Percentiles rank a stretch among this genome's conserved stretches.
These are phyloP conservation scores for Lasioglossum marginatum DNA, from an alignment of 2,888 invertebrate species.

Conservation along the genomic window DNA sequence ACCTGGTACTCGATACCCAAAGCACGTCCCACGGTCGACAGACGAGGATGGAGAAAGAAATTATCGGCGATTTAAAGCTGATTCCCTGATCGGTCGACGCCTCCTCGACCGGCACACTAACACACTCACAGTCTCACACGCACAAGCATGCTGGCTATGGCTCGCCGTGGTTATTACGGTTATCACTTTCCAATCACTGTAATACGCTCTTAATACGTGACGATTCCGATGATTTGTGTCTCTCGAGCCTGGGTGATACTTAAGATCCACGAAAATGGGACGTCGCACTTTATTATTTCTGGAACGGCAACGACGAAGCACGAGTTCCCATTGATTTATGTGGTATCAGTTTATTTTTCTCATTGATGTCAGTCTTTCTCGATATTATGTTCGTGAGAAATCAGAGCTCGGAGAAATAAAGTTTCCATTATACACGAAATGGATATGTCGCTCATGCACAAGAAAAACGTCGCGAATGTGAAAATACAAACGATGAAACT, in stretches of 20 bases:
- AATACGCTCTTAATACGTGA: conserved; percentile 72
- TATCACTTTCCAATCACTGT: conserved; percentile 71
- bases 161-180: conserved; percentile 66
- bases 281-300: neutral
- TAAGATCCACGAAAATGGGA: neutral
- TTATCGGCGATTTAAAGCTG: conserved; percentile 72
- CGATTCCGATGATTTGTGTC: conserved; percentile 70
- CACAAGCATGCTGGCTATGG: conserved; percentile 29
- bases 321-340: neutral
- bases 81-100: conserved; percentile 73
- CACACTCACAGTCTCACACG: neutral
- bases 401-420: neutral
- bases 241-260: conserved; percentile 9
- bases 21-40: conserved; percentile 41
- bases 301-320: neutral
- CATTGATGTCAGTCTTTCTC: neutral
- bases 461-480: too few species aligned
- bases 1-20: conserved; percentile 56
- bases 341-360: neutral
- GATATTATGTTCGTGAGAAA: neutral
- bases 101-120: conserved; percentile 59
- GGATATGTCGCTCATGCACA: too few species aligned
- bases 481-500: too few species aligned
- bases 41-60: conserved; percentile 66
- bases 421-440: neutral